A percentile compares a stretch with the other conserved stretches of the same genome.
phyloP scores from a whole-genome alignment of 2,888 invertebrate genomes.

The Hyles lineata region DNA sequence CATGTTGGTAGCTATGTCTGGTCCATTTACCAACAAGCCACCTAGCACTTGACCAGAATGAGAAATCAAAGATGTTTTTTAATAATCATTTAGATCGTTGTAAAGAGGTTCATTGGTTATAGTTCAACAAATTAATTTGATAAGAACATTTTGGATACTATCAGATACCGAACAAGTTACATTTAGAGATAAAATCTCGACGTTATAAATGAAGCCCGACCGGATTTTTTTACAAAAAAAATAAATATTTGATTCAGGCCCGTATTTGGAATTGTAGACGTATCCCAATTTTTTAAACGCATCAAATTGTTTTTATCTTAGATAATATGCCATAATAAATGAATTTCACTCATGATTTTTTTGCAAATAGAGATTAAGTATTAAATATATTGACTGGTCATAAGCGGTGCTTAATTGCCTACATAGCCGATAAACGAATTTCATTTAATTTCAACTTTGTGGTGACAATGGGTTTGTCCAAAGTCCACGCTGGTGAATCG shows the following conservation, averaged over 20 bases:
- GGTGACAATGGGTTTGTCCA: too few species aligned
- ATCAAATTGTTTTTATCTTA: background rate
- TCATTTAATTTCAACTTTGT: too few species aligned
- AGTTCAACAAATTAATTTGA: constrained; percentile 21
- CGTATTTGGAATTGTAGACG: background rate
- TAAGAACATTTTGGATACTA: constrained; percentile 29
- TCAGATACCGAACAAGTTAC: constrained; percentile 28
- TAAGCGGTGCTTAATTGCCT: too few species aligned
- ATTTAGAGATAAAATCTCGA: constrained; percentile 35
- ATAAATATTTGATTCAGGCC: background rate
- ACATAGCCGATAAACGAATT: too few species aligned
- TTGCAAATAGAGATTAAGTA: too few species aligned
- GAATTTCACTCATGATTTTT: too few species aligned
- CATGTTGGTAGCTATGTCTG: too few species aligned
- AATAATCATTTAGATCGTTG: background rate
- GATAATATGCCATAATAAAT: constrained; percentile 6
- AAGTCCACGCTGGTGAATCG: too few species aligned
- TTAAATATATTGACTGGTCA: too few species aligned
- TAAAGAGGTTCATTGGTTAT: background rate
- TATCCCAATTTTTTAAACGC: too few species aligned
- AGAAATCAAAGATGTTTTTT: background rate
- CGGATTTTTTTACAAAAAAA: constrained; percentile 51
- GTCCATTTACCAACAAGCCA: too few species aligned
- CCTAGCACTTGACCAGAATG: too few species aligned
- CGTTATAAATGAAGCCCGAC: constrained; percentile 49